These are phyloP conservation scores for Mercenaria mercenaria DNA, from an alignment of 1,140 invertebrate species.

Conservation along the genomic window DNA sequence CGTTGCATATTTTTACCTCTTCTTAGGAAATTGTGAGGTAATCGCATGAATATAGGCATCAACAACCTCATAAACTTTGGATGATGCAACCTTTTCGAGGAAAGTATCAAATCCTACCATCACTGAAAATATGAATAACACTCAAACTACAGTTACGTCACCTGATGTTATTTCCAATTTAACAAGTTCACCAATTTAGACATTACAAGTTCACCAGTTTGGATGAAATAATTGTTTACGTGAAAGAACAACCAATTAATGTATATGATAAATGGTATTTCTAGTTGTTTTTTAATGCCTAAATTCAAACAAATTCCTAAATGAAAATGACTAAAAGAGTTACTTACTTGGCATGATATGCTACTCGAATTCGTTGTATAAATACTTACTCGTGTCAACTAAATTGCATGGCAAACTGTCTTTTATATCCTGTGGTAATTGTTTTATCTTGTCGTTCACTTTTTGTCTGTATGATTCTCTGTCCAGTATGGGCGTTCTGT, in stretches of 20 bases:
- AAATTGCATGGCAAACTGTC: neutral
- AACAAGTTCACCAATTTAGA: neutral
- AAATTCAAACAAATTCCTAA: too few species aligned
- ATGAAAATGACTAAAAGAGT: too few species aligned
- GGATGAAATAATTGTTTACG: neutral
- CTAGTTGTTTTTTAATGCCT: too few species aligned
- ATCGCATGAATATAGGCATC: conserved; percentile 4
- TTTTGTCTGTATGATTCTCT: neutral
- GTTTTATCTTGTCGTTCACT: neutral
- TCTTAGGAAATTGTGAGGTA: neutral
- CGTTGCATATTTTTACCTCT: neutral
- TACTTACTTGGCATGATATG: too few species aligned
- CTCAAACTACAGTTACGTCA: neutral
- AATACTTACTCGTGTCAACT: neutral
- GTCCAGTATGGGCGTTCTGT: neutral
- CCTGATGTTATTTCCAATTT: neutral
- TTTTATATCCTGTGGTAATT: neutral
- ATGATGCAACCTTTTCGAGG: neutral
- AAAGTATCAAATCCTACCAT: neutral
- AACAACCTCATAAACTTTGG: neutral
- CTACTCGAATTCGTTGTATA: too few species aligned
- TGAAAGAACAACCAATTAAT: neutral
- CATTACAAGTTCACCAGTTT: neutral
- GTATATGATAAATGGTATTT: too few species aligned
- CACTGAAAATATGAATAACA: neutral